Evolutionary conservation across 2,113 vertebrate species (phyloP), one percentile per base, ranked within the genome.

Genomic region (Otus sunia): DNA sequence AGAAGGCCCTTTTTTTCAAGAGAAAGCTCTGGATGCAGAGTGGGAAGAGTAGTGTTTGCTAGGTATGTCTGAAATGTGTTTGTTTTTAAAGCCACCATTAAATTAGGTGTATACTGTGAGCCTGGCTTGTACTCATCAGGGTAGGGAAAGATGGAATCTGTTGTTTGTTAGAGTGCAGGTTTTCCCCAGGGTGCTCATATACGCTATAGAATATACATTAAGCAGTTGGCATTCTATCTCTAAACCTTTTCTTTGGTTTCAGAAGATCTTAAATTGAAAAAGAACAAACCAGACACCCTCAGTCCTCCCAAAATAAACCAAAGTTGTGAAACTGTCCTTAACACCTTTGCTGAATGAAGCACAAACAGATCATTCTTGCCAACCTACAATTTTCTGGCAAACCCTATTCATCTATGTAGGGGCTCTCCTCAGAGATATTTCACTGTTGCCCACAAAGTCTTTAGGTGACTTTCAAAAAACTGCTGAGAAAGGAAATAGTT

Each of bases 21-120:
- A 74, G 76, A 86, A 92, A n/a, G 56, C 59, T 95, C 88, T 66
- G 79, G 37, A 86, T 84, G 59, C 37, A 36, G 67, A 82, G n/a
- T 45, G 27, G 56, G 13, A 87, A 83, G 71, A 60, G 19, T 32
- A 37, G 3, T 86, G 32, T 62, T 80, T 94, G 36, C 55, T 83
- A 83, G 67, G 27, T 69, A 39, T 10, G 14, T 55, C 45, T 94
- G 86, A 93, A 91, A 53, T 56, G 18, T 66, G 37, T 87, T 92
- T 94, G 32, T 88, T 96, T 94, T 91, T 62, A 95, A 93, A 92
- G 45, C 36, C 45, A 66, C 69, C 23, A 4, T 62, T 88, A 67
- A n/a, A 56, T 72, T 78, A 86, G 43, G 30, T 22, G n/a, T 82
- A 84, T 84, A 84, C 64, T 39, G 6, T 87, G 62, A 94, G 39